Evolutionary conservation across 2,888 invertebrate species (phyloP).

Genomic region (Lordiphosa andalusiaca): DNA sequence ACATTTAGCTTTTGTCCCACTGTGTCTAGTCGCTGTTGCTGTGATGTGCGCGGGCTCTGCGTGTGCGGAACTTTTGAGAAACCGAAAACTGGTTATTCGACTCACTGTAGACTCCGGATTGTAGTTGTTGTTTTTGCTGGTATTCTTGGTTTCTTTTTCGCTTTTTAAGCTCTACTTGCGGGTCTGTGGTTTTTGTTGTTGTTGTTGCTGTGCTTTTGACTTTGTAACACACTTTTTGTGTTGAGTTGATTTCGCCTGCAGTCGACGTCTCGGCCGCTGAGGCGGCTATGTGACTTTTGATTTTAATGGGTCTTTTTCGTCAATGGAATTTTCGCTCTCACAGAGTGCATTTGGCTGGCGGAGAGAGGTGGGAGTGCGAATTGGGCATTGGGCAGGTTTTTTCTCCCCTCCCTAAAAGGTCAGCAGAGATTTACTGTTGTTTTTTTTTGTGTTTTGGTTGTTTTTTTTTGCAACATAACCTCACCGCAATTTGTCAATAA

Average conservation of each 20-base stretch:
- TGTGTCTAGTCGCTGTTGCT: slow-evolving; percentile 13
- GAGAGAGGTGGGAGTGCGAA: slow-evolving; percentile 40
- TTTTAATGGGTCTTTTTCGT: slow-evolving; percentile 19
- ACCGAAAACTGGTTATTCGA: slow-evolving; percentile 62
- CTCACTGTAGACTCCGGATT: slow-evolving; percentile 50
- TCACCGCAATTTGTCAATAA: slow-evolving; percentile 59
- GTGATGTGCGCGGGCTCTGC: slow-evolving; percentile 9
- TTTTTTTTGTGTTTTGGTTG: slow-evolving; percentile 14
- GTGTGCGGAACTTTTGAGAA: slow-evolving; percentile 37
- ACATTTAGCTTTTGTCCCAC: slow-evolving; percentile 3
- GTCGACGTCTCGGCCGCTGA: too few species aligned
- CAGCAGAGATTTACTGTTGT: slow-evolving; percentile 29
- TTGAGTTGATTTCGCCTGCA: slow-evolving; percentile 53
- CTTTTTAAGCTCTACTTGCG: slow-evolving; percentile 72
- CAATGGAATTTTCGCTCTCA: slow-evolving; percentile 13
- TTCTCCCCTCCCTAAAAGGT: slow-evolving; percentile 34
- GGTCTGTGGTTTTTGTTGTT: slow-evolving; percentile 40
- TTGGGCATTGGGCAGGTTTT: slow-evolving; percentile 20
- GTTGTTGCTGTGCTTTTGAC: slow-evolving; percentile 66
- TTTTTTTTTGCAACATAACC: slow-evolving; percentile 38
- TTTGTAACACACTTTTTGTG: slow-evolving; percentile 70
- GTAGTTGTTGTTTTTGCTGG: slow-evolving; percentile 45
- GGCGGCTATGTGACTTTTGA: slow-evolving; percentile 24
- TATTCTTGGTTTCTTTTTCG: slow-evolving; percentile 70
- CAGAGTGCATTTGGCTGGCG: slow-evolving; percentile 3